Evolutionary conservation across 2,888 invertebrate species (phyloP).

Genomic region (Tridacna crocea): DNA sequence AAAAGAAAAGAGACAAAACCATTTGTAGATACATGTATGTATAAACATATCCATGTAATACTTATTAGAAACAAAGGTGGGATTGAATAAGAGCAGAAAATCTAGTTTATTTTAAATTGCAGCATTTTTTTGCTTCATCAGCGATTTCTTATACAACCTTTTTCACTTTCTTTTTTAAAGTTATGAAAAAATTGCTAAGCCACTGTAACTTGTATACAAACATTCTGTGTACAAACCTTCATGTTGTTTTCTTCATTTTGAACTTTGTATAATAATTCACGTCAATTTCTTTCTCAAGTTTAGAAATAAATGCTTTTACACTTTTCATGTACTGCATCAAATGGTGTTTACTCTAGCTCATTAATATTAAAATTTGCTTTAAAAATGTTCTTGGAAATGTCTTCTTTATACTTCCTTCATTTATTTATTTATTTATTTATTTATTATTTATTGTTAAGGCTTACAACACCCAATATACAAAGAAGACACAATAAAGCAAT

Average conservation of each 20-base stretch:
- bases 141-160: not conserved
- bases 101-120: not conserved
- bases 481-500: not conserved
- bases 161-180: not conserved
- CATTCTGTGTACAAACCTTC: slow-evolving; percentile 9
- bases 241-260: slow-evolving; percentile 15
- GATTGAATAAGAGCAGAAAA: not conserved
- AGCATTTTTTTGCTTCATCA: not conserved
- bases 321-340: slow-evolving; percentile 10
- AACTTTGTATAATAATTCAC: slow-evolving; percentile 8
- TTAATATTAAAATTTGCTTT: slow-evolving; percentile 21
- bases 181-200: not conserved
- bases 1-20: too few relatives aligned
- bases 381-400: not conserved
- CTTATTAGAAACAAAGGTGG: not conserved
- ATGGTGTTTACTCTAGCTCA: slow-evolving; percentile 16
- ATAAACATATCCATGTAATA: too few relatives aligned
- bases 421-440: too few relatives aligned
- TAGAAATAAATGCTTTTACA: slow-evolving; percentile 6
- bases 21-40: too few relatives aligned
- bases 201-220: not conserved
- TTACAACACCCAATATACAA: not conserved
- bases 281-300: not conserved
- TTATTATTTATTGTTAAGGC: not conserved
- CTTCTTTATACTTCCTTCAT: not conserved